Evolutionary conservation across 2,888 invertebrate genomes (phyloP).

Genomic region (Zaprionus obscuricornis): DNA sequence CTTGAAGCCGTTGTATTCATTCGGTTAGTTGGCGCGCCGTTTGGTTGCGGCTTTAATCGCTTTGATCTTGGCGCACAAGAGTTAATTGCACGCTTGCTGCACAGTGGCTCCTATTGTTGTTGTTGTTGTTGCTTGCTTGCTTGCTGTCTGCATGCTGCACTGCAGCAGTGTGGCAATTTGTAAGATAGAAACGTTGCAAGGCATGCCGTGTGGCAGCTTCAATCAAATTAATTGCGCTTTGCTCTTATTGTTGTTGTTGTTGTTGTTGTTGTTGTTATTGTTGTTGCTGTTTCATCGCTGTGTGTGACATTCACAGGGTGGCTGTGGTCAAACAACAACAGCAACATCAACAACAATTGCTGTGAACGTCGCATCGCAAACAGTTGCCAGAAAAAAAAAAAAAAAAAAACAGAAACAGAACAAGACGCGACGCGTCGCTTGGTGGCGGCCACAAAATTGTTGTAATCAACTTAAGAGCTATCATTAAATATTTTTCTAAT

Average conservation of each 20-base stretch:
- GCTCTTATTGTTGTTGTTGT: constrained; percentile 28
- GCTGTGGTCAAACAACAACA: constrained; percentile 7
- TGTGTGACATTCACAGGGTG: constrained; percentile 58
- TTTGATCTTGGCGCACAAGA: constrained; percentile 81
- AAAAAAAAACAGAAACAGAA: no score
- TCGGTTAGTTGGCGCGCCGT: no score
- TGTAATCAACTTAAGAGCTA: constrained; percentile 49
- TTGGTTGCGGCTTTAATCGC: constrained; percentile 76
- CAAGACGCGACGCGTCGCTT: constrained; percentile 11
- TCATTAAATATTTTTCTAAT: constrained; percentile 66
- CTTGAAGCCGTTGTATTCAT: no score
- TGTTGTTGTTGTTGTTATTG: constrained; percentile 7
- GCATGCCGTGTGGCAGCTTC: constrained; percentile 81
- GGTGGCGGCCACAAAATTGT: constrained; percentile 44
- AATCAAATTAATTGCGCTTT: constrained; percentile 81
- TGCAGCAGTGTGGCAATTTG: constrained; percentile 63
- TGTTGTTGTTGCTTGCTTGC: constrained; percentile 27
- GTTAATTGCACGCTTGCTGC: constrained; percentile 82
- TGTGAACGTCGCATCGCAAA: no score
- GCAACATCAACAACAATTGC: constrained; percentile 1
- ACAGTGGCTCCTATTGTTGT: constrained; percentile 56
- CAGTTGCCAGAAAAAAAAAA: no score
- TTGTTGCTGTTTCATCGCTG: constrained; percentile 15
- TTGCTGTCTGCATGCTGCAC: constrained; percentile 16
- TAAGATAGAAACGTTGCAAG: constrained; percentile 69